Percentiles rank a stretch among this genome's conserved stretches.
Conservation (phyloP, 2,888 invertebrate species). For the Phymatocera aterrima region DNA sequence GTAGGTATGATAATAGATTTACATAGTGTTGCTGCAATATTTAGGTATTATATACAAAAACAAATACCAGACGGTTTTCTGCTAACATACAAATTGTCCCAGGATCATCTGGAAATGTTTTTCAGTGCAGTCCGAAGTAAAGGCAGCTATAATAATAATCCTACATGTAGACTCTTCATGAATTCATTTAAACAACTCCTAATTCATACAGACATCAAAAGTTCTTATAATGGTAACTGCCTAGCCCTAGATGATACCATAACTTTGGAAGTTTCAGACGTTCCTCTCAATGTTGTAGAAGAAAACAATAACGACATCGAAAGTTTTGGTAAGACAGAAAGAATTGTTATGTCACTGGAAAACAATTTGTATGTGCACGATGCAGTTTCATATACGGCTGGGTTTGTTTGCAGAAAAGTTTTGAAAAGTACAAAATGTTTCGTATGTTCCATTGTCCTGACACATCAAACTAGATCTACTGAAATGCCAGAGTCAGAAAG, state of each 20-base stretch:
- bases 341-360: neutral
- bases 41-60: slow-evolving; percentile 44
- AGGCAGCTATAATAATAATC: slow-evolving; percentile 54
- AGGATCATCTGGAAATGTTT: slow-evolving; percentile 53
- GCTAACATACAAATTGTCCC: slow-evolving; percentile 52
- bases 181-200: slow-evolving; percentile 52
- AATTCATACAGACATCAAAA: slow-evolving; percentile 50
- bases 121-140: slow-evolving; percentile 51
- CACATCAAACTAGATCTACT: slow-evolving; percentile 4
- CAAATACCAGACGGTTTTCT: slow-evolving; percentile 36
- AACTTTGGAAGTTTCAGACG: slow-evolving; percentile 35
- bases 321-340: neutral
- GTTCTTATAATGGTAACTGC: slow-evolving; percentile 49
- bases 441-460: slow-evolving; percentile 31
- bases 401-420: slow-evolving; percentile 48
- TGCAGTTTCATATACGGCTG: slow-evolving; percentile 47
- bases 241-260: slow-evolving; percentile 48
- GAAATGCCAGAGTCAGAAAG: neutral
- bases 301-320: slow-evolving; percentile 2
- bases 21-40: slow-evolving; percentile 48
- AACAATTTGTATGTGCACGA: slow-evolving; percentile 2
- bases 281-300: neutral
- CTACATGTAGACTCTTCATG: slow-evolving; percentile 50
- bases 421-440: slow-evolving; percentile 47
- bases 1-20: slow-evolving; percentile 52